phyloP scores from a whole-genome alignment of 2,113 vertebrate genomes.

The Chascanopsetta lugubris region DNA sequence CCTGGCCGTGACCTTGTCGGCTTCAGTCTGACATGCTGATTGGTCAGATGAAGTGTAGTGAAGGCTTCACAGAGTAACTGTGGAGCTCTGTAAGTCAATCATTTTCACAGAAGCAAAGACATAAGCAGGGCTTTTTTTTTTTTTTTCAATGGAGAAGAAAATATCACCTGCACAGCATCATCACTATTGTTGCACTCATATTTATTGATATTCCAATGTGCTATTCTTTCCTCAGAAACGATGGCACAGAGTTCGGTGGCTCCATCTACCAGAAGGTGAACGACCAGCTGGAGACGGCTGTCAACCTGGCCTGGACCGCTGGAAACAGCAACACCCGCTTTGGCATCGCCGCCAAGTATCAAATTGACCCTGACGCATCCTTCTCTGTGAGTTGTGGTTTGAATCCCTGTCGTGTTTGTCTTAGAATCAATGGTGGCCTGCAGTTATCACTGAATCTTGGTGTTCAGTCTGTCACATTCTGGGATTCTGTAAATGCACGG shows the following conservation, averaged over 20 bases:
- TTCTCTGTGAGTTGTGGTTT: slow-evolving; percentile 88
- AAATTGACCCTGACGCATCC: slow-evolving; percentile 93
- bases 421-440: not conserved
- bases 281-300: slow-evolving; percentile 93
- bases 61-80: slow-evolving; percentile 16
- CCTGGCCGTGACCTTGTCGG: slow-evolving; percentile 46
- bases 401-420: not conserved
- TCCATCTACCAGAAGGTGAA: slow-evolving; percentile 99
- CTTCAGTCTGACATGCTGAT: slow-evolving; percentile 22
- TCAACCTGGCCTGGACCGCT: slow-evolving; percentile 97
- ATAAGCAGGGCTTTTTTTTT: not conserved
- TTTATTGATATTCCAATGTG: not conserved
- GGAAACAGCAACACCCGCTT: slow-evolving; percentile 99
- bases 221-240: slow-evolving; percentile 82
- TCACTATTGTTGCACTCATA: not conserved
- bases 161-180: not conserved
- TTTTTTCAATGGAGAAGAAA: not conserved
- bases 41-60: slow-evolving; percentile 34
- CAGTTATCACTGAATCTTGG: too few relatives aligned
- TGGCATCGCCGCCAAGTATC: slow-evolving; percentile 97
- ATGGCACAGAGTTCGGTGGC: slow-evolving; percentile 96
- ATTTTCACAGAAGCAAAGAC: not conserved
- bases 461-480: too few relatives aligned
- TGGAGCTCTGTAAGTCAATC: not conserved
- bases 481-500: too few relatives aligned